A percentile compares a stretch with the other conserved stretches of the same genome.
Evolutionary conservation across 2,113 vertebrate genomes (phyloP).

Genomic region (Channa maculata): DNA sequence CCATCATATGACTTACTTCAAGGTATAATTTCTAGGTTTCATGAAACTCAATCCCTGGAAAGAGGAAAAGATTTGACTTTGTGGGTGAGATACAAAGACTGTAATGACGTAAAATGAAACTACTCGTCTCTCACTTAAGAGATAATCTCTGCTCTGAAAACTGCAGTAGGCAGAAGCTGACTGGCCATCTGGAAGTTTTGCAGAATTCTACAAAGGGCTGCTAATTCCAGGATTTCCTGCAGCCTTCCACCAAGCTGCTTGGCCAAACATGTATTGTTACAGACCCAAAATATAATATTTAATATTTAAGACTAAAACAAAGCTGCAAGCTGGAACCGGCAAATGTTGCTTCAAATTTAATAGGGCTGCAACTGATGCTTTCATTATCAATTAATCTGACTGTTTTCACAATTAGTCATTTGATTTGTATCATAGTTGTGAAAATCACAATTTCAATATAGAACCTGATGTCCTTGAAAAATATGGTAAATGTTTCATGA

Average conservation of each 20-base stretch:
- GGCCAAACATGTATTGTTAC: background rate
- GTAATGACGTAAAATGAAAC: slow-evolving; percentile 67
- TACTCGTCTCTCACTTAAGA: slow-evolving; percentile 16
- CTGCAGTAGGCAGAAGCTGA: background rate
- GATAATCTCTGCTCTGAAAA: slow-evolving; percentile 27
- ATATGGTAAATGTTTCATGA: background rate
- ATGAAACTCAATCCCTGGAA: slow-evolving; percentile 62
- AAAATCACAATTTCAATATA: background rate
- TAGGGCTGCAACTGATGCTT: background rate
- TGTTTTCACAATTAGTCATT: background rate
- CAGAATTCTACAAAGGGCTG: background rate
- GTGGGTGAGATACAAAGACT: slow-evolving; percentile 58
- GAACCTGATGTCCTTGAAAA: too few relatives aligned
- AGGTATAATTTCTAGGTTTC: slow-evolving; percentile 50
- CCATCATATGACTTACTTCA: slow-evolving; percentile 47
- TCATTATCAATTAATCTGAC: background rate
- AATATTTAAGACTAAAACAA: background rate
- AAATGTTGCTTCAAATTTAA: background rate
- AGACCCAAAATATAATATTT: background rate
- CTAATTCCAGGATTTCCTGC: background rate
- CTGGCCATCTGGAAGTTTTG: background rate
- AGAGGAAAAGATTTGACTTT: slow-evolving; percentile 58
- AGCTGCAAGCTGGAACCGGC: background rate
- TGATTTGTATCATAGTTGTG: background rate
- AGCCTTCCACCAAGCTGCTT: too few relatives aligned